Conservation (phyloP, 2,797 vertebrate species). For the Pseudotriccus pelzelni region DNA sequence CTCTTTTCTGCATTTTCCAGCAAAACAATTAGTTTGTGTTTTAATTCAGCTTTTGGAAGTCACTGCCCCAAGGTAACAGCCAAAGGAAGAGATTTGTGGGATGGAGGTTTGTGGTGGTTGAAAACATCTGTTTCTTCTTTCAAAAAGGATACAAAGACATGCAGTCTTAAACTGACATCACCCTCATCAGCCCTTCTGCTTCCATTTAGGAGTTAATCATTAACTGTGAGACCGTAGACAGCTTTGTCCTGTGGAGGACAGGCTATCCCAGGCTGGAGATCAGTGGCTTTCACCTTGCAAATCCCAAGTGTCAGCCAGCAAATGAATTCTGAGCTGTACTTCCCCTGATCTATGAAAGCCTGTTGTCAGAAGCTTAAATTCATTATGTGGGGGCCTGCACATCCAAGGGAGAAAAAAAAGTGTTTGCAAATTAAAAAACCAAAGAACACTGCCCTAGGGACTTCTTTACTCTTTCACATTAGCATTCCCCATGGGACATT, state of each 20-base stretch:
- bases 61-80: neutral
- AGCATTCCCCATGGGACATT: neutral
- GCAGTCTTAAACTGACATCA: neutral
- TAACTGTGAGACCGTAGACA: neutral
- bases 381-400: neutral
- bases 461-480: neutral
- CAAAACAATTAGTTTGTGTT: neutral
- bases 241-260: neutral
- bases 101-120: neutral
- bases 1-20: neutral
- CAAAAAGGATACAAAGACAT: neutral
- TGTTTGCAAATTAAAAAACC: neutral
- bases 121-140: constrained; percentile 41
- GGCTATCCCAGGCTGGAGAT: neutral
- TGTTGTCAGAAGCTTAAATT: neutral
- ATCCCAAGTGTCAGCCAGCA: neutral
- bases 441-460: neutral
- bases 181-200: neutral
- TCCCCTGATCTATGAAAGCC: neutral
- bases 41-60: constrained; percentile 1
- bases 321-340: neutral
- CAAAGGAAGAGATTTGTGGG: neutral
- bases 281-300: neutral
- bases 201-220: constrained; percentile 4
- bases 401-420: neutral